Conservation (phyloP, 1,140 invertebrate genomes). For the Zeugodacus cucurbitae region DNA sequence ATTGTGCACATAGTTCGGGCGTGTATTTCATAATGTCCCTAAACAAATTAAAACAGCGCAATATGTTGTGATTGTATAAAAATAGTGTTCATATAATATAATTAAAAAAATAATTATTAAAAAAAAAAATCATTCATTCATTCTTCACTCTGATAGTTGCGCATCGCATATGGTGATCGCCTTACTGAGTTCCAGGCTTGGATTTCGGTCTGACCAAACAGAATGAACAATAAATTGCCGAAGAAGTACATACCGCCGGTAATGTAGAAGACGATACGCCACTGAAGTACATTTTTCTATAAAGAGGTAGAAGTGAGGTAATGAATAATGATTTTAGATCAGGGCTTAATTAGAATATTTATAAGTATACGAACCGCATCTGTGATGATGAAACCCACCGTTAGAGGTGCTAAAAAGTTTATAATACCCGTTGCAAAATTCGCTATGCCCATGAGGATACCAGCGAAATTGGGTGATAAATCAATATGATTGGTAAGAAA, state of each 20-base stretch:
- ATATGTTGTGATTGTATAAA: no score
- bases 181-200: slow-evolving; percentile 78
- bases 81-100: no score
- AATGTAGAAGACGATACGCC: slow-evolving; percentile 82
- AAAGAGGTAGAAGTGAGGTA: no score
- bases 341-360: no score
- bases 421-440: slow-evolving; percentile 81
- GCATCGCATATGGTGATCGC: background rate
- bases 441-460: slow-evolving; percentile 76
- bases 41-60: no score
- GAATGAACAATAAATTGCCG: slow-evolving; percentile 76
- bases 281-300: slow-evolving; percentile 70
- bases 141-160: background rate
- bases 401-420: slow-evolving; percentile 78
- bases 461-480: slow-evolving; percentile 81
- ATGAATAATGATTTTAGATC: no score
- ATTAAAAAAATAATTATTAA: no score
- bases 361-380: slow-evolving; percentile 73
- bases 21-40: no score
- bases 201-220: slow-evolving; percentile 73
- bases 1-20: no score
- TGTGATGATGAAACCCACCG: slow-evolving; percentile 73
- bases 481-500: slow-evolving; percentile 78
- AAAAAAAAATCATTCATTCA: no score
- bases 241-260: no score